Percentiles rank a stretch among this genome's conserved stretches.
phyloP scores from a whole-genome alignment of 2,888 invertebrate species.

The Perdita meconis region DNA sequence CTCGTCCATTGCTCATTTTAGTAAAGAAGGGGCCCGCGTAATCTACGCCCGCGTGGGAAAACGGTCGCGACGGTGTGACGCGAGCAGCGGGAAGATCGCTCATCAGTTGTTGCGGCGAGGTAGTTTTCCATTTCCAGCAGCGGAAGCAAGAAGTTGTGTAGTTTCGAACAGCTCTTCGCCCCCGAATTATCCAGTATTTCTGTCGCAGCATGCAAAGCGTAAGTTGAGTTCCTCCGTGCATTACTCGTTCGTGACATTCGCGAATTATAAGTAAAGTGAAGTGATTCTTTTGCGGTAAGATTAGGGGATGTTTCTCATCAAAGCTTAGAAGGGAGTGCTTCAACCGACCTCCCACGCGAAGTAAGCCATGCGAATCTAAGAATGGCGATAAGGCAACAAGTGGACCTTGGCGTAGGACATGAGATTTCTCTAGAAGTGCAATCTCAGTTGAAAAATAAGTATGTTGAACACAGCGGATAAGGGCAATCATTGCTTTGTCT shows the following conservation, averaged over 20 bases:
- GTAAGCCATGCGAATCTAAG: background rate
- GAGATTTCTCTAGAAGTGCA: background rate
- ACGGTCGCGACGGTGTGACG: background rate
- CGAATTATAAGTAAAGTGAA: background rate
- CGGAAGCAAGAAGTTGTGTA: background rate
- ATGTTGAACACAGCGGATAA: no score
- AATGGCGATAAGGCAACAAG: background rate
- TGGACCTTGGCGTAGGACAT: background rate
- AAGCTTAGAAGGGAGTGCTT: background rate
- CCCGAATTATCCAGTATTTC: background rate
- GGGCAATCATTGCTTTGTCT: no score
- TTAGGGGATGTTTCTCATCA: background rate
- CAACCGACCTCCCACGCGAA: background rate
- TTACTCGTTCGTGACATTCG: background rate
- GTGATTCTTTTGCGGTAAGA: background rate
- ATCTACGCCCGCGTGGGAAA: background rate
- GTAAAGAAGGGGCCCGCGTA: background rate
- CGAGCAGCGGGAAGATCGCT: background rate
- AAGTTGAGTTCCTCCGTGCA: background rate
- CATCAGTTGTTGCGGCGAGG: background rate
- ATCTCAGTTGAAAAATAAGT: no score
- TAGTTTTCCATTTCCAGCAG: no score
- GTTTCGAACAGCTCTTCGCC: background rate
- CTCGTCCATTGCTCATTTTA: no score
- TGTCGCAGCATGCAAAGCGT: slow-evolving; percentile 3